Evolutionary conservation across 2,888 invertebrate genomes (phyloP).

Genomic region (Agriopis aurantiaria): DNA sequence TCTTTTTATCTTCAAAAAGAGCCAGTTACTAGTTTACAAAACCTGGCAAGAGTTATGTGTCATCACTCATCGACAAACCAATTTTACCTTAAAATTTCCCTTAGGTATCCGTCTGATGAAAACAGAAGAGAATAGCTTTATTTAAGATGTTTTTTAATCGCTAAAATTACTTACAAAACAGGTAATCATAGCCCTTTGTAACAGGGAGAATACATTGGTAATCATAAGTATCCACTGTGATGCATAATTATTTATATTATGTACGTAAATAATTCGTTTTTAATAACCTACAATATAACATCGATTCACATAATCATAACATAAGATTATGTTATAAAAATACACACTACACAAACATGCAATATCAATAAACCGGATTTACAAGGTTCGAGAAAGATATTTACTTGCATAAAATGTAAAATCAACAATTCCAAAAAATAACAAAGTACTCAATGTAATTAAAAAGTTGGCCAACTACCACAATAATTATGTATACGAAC

Average conservation of each 20-base stretch:
- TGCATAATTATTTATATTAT: constrained; percentile 26
- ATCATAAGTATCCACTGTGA: constrained; percentile 21
- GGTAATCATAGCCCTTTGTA: too few species aligned
- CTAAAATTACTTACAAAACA: not conserved
- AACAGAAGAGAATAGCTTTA: not conserved
- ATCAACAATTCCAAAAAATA: not conserved
- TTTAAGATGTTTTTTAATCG: not conserved
- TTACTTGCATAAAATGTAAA: not conserved
- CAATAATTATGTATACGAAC: not conserved
- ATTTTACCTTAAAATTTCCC: too few species aligned
- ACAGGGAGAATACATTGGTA: not conserved
- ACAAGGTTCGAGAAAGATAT: not conserved
- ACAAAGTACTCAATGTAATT: not conserved
- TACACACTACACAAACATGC: not conserved
- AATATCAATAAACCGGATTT: not conserved
- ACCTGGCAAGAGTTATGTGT: too few species aligned
- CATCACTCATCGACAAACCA: too few species aligned
- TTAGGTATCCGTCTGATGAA: too few species aligned
- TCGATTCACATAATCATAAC: not conserved
- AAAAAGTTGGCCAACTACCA: not conserved
- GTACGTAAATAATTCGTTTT: constrained; percentile 38
- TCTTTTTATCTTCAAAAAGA: too few species aligned
- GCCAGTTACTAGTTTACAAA: too few species aligned
- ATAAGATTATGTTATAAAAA: not conserved
- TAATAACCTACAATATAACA: constrained; percentile 19